phyloP scores from a whole-genome alignment of 2,888 invertebrate species.

The Sarcophaga variegata region DNA sequence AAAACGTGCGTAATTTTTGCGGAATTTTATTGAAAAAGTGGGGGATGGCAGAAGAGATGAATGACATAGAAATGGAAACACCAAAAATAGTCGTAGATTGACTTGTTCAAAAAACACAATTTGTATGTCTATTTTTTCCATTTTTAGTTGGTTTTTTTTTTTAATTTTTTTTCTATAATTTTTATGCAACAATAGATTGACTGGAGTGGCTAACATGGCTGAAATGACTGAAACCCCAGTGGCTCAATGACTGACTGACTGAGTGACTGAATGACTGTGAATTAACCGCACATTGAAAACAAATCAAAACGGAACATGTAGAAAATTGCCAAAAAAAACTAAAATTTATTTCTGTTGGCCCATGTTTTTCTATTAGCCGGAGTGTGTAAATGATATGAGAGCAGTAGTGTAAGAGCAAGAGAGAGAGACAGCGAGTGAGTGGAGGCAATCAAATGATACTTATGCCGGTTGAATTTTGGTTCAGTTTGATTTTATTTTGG shows the following conservation, averaged over 20 bases:
- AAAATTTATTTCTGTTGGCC: neutral
- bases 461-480: constrained; percentile 17
- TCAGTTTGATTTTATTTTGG: constrained; percentile 37
- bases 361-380: neutral
- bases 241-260: constrained; percentile 51
- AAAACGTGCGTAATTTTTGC: constrained; percentile 26
- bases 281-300: constrained; percentile 48
- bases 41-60: neutral
- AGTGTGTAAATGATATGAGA: too few relatives aligned
- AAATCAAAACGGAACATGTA: constrained; percentile 12
- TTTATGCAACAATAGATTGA: constrained; percentile 35
- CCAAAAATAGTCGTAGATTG: neutral
- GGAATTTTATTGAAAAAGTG: neutral
- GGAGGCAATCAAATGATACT: constrained; percentile 27
- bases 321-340: constrained; percentile 15
- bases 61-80: neutral
- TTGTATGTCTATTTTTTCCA: neutral
- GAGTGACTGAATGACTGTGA: constrained; percentile 10
- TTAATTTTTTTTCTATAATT: neutral
- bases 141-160: neutral
- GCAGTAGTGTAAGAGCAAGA: neutral
- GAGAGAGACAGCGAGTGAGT: neutral
- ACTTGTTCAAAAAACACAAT: constrained; percentile 46
- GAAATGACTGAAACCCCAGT: neutral
- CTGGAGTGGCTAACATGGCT: neutral